A percentile compares a stretch with the other conserved stretches of the same genome.
Conservation (phyloP, 2,888 invertebrate species). For the Chalcosyrphus nemorum region DNA sequence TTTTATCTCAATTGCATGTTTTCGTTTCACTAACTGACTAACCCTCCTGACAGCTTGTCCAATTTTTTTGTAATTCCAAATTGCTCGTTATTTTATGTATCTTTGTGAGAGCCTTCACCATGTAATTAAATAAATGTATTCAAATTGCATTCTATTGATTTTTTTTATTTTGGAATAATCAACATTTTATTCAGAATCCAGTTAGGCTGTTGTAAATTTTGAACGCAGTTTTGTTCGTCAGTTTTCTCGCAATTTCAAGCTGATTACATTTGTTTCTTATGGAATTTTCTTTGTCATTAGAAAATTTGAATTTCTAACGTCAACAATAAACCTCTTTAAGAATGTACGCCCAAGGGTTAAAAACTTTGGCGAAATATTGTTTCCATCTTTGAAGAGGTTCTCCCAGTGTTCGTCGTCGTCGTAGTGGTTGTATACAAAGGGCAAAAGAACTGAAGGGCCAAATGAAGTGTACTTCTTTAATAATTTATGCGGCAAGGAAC, state of each 20-base stretch:
- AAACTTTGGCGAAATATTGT: constrained; percentile 24
- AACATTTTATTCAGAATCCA: not conserved
- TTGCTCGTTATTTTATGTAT: not conserved
- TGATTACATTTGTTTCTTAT: not conserved
- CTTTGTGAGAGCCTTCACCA: not conserved
- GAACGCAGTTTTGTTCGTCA: too few relatives aligned
- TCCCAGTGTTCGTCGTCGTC: too few relatives aligned
- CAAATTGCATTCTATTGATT: not conserved
- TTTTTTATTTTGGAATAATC: not conserved
- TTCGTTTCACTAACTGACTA: not conserved
- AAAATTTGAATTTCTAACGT: constrained; percentile 58
- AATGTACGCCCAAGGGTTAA: constrained; percentile 39
- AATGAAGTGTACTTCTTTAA: constrained; percentile 23
- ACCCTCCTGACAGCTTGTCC: not conserved
- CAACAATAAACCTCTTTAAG: constrained; percentile 52
- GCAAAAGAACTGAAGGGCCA: constrained; percentile 1
- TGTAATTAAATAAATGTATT: not conserved
- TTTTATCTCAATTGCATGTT: not conserved
- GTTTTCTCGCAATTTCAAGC: not conserved
- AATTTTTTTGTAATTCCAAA: not conserved
- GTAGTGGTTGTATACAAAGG: not conserved
- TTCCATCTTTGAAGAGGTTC: constrained; percentile 23
- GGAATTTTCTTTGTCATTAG: constrained; percentile 33
- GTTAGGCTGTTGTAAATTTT: too few relatives aligned
- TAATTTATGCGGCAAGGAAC: constrained; percentile 20